Percentiles rank a stretch among this genome's conserved stretches.
phyloP scores from a whole-genome alignment of 2,797 vertebrate genomes.

The Rhabdophis nuchalis region DNA sequence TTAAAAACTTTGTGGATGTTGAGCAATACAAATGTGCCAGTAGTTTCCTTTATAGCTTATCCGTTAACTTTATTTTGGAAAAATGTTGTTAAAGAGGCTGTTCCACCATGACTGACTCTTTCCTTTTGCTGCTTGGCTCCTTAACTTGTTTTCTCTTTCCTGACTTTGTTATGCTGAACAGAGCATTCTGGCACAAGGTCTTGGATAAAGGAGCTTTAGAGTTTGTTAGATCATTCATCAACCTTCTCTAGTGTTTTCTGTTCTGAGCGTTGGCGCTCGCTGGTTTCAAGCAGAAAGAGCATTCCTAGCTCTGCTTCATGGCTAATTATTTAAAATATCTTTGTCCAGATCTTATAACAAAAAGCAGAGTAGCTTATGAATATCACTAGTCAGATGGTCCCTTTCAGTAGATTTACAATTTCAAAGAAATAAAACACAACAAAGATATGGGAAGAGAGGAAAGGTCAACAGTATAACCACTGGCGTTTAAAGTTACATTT shows the following conservation, averaged over 20 bases:
- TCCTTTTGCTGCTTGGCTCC: background rate
- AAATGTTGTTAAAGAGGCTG: background rate
- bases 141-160: background rate
- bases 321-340: background rate
- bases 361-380: background rate
- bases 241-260: background rate
- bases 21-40: slow-evolving; percentile 11
- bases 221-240: background rate
- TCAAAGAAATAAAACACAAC: background rate
- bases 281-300: background rate
- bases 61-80: slow-evolving; percentile 22
- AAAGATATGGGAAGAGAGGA: background rate
- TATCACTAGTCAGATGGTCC: background rate
- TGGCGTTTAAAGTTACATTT: background rate
- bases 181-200: background rate
- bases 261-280: background rate
- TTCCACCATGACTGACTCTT: background rate
- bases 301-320: background rate
- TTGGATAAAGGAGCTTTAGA: background rate
- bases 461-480: background rate
- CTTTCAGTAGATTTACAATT: background rate
- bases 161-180: background rate
- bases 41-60: slow-evolving; percentile 22
- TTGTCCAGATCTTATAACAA: background rate
- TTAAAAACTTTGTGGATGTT: background rate